A percentile compares a stretch with the other conserved stretches of the same genome.
phyloP scores from a whole-genome alignment of 2,113 vertebrate genomes.

The Chrysemys picta region DNA sequence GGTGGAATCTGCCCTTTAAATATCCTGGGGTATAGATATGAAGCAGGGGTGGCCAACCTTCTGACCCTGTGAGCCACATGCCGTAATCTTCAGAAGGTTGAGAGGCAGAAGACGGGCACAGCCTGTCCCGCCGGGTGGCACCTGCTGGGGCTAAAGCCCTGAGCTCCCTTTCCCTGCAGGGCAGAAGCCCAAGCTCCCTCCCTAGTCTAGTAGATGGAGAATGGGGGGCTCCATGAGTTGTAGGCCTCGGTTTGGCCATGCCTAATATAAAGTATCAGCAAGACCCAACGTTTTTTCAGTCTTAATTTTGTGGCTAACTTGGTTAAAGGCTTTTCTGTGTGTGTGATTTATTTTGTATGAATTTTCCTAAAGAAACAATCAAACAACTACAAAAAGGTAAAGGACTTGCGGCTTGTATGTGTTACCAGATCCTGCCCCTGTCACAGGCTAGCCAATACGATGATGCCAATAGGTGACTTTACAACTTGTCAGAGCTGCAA shows the following conservation, averaged over 20 bases:
- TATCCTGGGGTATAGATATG: neutral
- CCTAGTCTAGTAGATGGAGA: no score
- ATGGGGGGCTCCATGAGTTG: no score
- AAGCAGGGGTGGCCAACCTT: no score
- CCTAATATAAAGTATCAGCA: neutral
- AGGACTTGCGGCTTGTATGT: neutral
- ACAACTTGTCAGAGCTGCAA: neutral
- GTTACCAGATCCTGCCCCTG: no score
- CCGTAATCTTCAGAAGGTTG: no score
- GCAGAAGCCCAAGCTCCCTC: no score
- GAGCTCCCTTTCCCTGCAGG: no score
- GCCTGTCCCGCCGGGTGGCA: no score
- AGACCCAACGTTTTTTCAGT: neutral
- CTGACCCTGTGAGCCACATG: no score
- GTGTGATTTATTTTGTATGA: neutral
- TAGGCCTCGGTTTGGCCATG: no score
- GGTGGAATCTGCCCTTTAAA: neutral
- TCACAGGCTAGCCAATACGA: neutral
- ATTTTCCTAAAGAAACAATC: neutral
- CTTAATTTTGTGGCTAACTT: neutral
- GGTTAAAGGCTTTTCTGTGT: neutral
- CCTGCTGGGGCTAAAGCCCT: no score
- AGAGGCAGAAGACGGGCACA: no score
- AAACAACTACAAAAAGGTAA: neutral
- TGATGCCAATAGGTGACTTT: neutral